phyloP scores from a whole-genome alignment of 1,140 invertebrate species.

The Acromyrmex heyeri region DNA sequence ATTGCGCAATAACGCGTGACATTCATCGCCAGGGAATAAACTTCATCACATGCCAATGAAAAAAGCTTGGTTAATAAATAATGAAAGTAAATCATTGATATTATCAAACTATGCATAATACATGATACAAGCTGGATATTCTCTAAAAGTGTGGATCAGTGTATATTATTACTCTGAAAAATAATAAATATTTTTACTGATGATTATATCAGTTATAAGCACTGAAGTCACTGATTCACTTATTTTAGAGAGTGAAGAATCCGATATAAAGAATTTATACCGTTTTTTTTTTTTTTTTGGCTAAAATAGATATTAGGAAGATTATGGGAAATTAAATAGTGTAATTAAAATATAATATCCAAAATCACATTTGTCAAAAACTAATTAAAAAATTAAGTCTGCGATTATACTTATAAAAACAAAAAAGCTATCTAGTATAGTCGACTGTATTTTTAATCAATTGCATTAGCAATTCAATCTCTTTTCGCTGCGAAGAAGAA shows the following conservation, averaged over 20 bases:
- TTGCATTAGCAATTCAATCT: not conserved
- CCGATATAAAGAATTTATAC: too few relatives aligned
- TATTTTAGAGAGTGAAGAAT: too few relatives aligned
- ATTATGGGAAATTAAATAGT: not conserved
- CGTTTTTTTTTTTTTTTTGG: too few relatives aligned
- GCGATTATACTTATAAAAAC: not conserved
- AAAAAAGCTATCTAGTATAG: not conserved
- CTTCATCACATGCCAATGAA: not conserved
- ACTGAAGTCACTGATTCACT: too few relatives aligned
- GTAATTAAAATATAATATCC: too few relatives aligned
- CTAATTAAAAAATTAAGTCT: not conserved
- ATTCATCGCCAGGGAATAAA: conserved; percentile 49
- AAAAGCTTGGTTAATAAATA: not conserved
- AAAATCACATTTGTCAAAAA: not conserved
- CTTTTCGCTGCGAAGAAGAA: not conserved
- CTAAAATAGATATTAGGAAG: not conserved
- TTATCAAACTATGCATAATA: not conserved
- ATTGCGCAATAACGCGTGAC: conserved; percentile 56
- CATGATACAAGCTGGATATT: not conserved
- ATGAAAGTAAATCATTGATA: not conserved
- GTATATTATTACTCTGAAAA: too few relatives aligned
- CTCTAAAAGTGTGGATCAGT: too few relatives aligned
- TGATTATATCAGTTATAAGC: too few relatives aligned
- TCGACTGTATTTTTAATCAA: not conserved
- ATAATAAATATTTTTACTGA: too few relatives aligned